Evolutionary conservation across 2,888 invertebrate species (phyloP), one percentile per base, ranked within the genome.

Genomic region (Zaprionus obscuricornis): DNA sequence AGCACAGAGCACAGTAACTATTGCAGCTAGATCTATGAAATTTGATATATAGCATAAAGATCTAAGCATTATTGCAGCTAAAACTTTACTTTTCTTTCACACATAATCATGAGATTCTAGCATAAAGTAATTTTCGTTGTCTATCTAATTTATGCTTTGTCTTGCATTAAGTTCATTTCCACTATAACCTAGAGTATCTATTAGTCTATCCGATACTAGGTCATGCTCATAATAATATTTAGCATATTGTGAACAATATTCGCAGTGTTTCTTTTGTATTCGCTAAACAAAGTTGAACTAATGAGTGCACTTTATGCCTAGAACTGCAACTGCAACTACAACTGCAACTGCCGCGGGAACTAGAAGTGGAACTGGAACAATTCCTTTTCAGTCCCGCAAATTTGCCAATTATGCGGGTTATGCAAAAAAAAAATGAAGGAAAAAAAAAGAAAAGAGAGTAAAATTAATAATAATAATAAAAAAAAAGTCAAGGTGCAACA

Each of bases 401-500:
- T 63, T 74, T 72, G 65, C 66, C 68, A 79, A 67, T 76, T 76
- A 81, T 81, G 81, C 84, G 74, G 81, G 81, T 59, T 39, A 57
- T 49, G 56, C 63, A 56, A 33, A 65, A 66, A 59, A 52, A 46
- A 34, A 33, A 20, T 16, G 10, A 18, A 20, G 22, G 22, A 4
- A 27, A 10, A 17, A 8, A 34, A 13, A 42, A 7, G n/a, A 39
- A 37, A 29, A 20, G 2, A 24, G 50, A 40, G 40, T 37, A 46
- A 60, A 52, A 55, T 42, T 55, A 14, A 24, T 39, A 52, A 50
- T 64, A 45, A 60, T 54, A 40, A 57, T 57, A 47, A 59, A 36
- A 14, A 33, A 33, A 50, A 65, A 78, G 77, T 85, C 85, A 85
- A 84, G 83, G 79, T 84, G 83, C 83, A 83, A 73, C 62, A 51